These are phyloP conservation scores for Campopleginae sp. DNA, from an alignment of 2,888 invertebrate genomes.

Conservation along the genomic window DNA sequence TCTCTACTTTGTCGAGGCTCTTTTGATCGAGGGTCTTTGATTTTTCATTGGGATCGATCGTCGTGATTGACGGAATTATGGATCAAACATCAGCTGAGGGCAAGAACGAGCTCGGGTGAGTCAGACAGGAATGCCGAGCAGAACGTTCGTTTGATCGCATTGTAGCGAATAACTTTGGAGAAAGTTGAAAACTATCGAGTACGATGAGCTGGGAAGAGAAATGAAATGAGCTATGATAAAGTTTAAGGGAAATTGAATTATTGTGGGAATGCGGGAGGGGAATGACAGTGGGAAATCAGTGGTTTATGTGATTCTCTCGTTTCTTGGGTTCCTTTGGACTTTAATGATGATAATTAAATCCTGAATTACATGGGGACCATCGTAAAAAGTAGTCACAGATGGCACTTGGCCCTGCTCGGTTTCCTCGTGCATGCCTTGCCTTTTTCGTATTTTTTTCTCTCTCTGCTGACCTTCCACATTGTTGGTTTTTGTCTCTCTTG, in stretches of 20 bases:
- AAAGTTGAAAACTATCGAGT: not conserved
- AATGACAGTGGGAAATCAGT: slow-evolving; percentile 5
- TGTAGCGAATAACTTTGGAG: not conserved
- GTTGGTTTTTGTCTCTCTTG: not conserved
- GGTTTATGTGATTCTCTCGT: not conserved
- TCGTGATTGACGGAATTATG: not conserved
- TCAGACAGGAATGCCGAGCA: no score
- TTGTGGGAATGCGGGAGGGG: not conserved
- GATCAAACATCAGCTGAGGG: not conserved
- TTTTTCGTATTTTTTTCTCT: not conserved
- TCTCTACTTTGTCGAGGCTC: not conserved
- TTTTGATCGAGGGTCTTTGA: not conserved
- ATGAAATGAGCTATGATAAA: not conserved
- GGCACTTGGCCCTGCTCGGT: not conserved
- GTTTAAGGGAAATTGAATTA: not conserved
- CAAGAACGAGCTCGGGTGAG: not conserved
- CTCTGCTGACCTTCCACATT: not conserved
- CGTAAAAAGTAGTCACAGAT: slow-evolving; percentile 21
- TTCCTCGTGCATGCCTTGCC: not conserved
- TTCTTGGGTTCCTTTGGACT: not conserved
- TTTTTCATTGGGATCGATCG: not conserved
- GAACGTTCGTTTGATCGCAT: not conserved
- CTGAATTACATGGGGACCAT: not conserved
- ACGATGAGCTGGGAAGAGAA: not conserved
- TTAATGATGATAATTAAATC: slow-evolving; percentile 4